Evolutionary conservation across 1,140 invertebrate genomes (phyloP).

Genomic region (Neomicropteryx cornuta): DNA sequence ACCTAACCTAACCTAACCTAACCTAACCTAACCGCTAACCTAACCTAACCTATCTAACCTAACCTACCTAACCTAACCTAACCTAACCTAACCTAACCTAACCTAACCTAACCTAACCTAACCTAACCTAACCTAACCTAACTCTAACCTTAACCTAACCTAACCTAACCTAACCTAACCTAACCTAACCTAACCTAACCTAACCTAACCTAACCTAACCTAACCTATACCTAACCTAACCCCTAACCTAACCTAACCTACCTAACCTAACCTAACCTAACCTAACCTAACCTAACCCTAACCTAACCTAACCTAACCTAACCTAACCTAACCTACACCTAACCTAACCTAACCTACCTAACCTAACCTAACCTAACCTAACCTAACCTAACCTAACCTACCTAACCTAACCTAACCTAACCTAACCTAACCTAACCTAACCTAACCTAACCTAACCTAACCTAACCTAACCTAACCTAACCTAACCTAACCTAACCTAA

Average conservation of each 20-base stretch:
- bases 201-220: background rate
- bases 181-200: background rate
- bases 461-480: conserved; percentile 13
- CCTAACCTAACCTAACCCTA: conserved; percentile 8
- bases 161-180: background rate
- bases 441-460: conserved; percentile 13
- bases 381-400: conserved; percentile 12
- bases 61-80: background rate
- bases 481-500: conserved; percentile 12
- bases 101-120: conserved; percentile 1
- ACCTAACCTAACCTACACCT: conserved; percentile 9
- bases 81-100: conserved; percentile 1
- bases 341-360: conserved; percentile 11
- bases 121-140: conserved; percentile 1
- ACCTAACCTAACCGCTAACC: conserved; percentile 1
- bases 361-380: conserved; percentile 11
- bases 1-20: conserved; percentile 1
- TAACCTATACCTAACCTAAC: background rate
- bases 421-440: conserved; percentile 13
- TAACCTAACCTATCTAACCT: background rate
- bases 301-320: conserved; percentile 9
- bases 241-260: background rate
- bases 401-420: conserved; percentile 13
- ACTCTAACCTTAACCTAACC: background rate
- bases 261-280: background rate